Base-by-base conservation (phyloP, 2,113 vertebrate genomes). In the Ctenomys sociabilis region DNA sequence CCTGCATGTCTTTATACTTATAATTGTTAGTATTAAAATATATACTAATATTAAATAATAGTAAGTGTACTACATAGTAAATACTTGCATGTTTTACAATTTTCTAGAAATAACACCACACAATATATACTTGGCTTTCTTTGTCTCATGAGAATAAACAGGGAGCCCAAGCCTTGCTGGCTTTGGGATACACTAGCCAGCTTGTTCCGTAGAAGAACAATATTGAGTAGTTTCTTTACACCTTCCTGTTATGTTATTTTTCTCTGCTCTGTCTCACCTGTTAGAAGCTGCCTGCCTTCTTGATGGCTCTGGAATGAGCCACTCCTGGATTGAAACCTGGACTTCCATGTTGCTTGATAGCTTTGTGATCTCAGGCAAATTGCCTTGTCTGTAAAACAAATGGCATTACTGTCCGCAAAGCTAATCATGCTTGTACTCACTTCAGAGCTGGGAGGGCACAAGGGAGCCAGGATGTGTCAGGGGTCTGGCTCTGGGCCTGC, bases 291-390 rank as follows among this genome's bases (percentile, higher is more conserved):
- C 11, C 7, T 85, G 45, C 63, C 73, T 37, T 86, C 82, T 70
- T 63, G 72, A 40, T 59, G 43, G 32, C 37, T 92, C 81, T 86
- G 30, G 37, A 80, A 66, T 28, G 37, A 84, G 19, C 81, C 40
- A 84, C 75, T 90, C 4, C 8, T 45, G 10, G 63, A 75, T 30
- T 26, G n/a, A 94, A 87, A 17, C 2, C 43, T 73, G 72, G 72
- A 43, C 43, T 96, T 82, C 37, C 77, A 13, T 78, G 32, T 75
- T 88, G 54, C 63, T 93, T 78, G 57, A n/a, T 64, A 35, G 32
- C 32, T 95, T 64, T 85, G 64, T 91, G 72, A 80, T 24, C 43
- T 92, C 49, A 90, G 73, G 68, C 59, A 92, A 61, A 52, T 78
- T 87, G 70, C 19, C 30, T 92, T 52, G 59, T 75, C 49, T 84